Base-by-base conservation (phyloP, 2,113 vertebrate genomes). In the Enhydra lutris region DNA sequence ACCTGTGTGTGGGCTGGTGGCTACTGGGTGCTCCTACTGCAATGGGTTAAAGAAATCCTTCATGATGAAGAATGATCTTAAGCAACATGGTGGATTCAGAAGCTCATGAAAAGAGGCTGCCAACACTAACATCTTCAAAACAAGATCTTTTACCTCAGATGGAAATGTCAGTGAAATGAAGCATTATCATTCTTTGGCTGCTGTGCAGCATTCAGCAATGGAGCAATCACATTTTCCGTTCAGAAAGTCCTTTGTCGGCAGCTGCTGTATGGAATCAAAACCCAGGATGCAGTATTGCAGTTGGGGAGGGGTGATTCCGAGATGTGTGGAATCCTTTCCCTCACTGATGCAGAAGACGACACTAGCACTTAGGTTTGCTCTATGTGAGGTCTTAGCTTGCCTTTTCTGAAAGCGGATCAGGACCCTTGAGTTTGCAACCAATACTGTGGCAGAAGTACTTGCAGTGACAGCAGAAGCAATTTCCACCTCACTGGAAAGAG, bases 191-290 rank as follows among this genome's bases (percentile, higher is more conserved):
- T 99, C 26, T 99, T 99, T 39, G 99, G 99, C 87, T 99, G 99
- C 65, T 98, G 99, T 42, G 99, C 99, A 0, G 99, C 99, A 3
- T 99, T 99, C 98, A 99, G 99, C 88, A 99, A 99, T 24, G 99
- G 99, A 21, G 93, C 99, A 0, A 96, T 99, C 95, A 99, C 99
- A 1, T 99, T 99, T 92, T 99, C 99, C 23, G 98, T 99, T 82
- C 99, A 99, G 98, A 99, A 99, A 97, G 99, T 99, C 45, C 99
- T 99, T 45, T 99, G 99, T 76, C 98, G 99, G 29, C 99, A 99
- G 61, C 99, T 99, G 97, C 98, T 99, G 1, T 99, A 99, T 1
- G 99, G 99, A 1, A 94, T 99, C 95, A 98, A 99, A 87, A 99
- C 98, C 17, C 98, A 97, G 3, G 99, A 99, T 14, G 99, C 99